phyloP scores from a whole-genome alignment of 1,140 invertebrate species.

The Lutraria rhynchaena region DNA sequence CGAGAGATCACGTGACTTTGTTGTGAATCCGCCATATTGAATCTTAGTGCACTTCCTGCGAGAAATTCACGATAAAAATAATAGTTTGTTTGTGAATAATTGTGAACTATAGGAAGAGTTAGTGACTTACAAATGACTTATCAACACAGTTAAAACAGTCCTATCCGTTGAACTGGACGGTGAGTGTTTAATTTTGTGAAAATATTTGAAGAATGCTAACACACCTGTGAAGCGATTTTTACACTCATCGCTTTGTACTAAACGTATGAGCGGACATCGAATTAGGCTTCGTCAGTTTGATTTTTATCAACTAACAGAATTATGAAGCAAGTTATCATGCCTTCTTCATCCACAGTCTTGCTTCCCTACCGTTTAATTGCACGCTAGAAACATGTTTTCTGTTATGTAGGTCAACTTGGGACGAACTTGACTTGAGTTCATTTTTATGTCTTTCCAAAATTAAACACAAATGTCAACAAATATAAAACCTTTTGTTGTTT shows the following conservation, averaged over 20 bases:
- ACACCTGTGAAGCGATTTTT: constrained; percentile 26
- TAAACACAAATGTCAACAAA: no score
- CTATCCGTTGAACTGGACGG: constrained; percentile 44
- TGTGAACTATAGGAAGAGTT: not conserved
- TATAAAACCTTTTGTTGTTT: no score
- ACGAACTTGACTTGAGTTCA: no score
- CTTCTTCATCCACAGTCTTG: no score
- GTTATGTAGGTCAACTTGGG: no score
- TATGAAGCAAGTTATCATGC: no score
- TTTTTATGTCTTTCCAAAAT: no score
- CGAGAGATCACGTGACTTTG: constrained; percentile 64
- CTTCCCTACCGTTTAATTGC: no score
- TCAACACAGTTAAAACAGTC: constrained; percentile 17
- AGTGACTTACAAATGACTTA: constrained; percentile 28
- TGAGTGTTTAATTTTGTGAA: constrained; percentile 15
- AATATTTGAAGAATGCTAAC: constrained; percentile 48
- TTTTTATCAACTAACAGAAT: no score
- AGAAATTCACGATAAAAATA: constrained; percentile 28
- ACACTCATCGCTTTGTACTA: constrained; percentile 22
- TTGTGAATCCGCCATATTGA: constrained; percentile 67
- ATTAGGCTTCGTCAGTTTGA: no score
- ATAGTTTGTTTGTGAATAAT: not conserved
- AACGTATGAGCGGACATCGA: no score
- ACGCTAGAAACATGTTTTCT: no score
- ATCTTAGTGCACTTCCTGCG: constrained; percentile 64